phyloP scores from a whole-genome alignment of 2,888 invertebrate genomes.

The Dasysyrphus tricinctus region DNA sequence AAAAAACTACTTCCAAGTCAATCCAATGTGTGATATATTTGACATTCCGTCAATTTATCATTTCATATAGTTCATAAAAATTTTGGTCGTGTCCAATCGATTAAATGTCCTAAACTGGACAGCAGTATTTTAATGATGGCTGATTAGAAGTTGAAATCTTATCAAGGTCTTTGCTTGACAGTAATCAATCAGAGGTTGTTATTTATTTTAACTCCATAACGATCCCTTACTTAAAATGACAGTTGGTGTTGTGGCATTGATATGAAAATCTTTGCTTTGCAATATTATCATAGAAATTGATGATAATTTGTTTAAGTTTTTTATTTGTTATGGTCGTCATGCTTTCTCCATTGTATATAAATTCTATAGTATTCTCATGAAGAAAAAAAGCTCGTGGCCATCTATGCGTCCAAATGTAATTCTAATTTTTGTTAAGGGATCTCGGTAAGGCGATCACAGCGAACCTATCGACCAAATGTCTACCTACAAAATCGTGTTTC shows the following conservation, averaged over 20 bases:
- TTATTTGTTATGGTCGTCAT: background rate
- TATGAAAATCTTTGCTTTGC: background rate
- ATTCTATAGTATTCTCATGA: no score
- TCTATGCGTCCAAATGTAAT: no score
- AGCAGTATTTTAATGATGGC: background rate
- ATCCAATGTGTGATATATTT: slow-evolving; percentile 17
- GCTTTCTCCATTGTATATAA: no score
- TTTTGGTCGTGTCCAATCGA: slow-evolving; percentile 1
- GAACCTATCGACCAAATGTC: no score
- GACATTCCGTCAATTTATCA: slow-evolving; percentile 27
- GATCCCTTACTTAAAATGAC: background rate
- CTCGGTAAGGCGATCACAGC: no score
- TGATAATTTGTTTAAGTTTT: background rate
- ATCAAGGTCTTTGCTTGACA: slow-evolving; percentile 19
- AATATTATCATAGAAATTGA: background rate
- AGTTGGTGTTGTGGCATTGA: background rate
- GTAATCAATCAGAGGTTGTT: slow-evolving; percentile 15
- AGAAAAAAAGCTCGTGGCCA: no score
- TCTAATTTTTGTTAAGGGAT: no score
- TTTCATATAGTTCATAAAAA: background rate
- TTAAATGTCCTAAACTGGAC: background rate
- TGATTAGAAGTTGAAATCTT: slow-evolving; percentile 8
- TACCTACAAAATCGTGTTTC: no score
- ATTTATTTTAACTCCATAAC: background rate
- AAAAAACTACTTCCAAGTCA: slow-evolving; percentile 18